Conservation (phyloP, 2,113 vertebrate genomes). For the Sander vitreus region DNA sequence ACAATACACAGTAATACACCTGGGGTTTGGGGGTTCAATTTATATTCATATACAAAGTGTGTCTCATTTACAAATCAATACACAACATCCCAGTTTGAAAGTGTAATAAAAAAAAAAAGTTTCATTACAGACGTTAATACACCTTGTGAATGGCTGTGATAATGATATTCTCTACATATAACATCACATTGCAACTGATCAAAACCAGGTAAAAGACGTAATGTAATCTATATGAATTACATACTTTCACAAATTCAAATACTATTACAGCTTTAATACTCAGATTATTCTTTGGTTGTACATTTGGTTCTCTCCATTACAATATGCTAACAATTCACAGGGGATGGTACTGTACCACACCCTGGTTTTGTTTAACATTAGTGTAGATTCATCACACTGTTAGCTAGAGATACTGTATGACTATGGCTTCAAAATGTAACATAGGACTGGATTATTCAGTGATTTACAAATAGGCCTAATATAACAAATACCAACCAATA, state of each 20-base stretch:
- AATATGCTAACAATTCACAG: not conserved
- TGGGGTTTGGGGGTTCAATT: not conserved
- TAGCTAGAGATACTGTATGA: not conserved
- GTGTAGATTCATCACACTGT: too few relatives aligned
- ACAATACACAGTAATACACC: not conserved
- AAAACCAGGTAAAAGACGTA: not conserved
- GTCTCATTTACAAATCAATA: not conserved
- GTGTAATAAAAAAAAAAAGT: too few relatives aligned
- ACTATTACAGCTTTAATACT: not conserved
- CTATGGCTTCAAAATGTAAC: not conserved
- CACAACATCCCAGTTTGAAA: not conserved
- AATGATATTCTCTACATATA: not conserved
- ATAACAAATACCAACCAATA: not conserved
- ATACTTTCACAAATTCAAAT: not conserved
- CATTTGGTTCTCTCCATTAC: not conserved
- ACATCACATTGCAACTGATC: not conserved
- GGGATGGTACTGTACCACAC: not conserved
- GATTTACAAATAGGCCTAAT: not conserved
- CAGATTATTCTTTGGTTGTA: not conserved
- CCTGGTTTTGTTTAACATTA: not conserved
- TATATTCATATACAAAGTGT: not conserved
- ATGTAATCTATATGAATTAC: not conserved
- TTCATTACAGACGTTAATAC: too few relatives aligned
- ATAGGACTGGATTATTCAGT: not conserved
- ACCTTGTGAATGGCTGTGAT: too few relatives aligned